phyloP scores from a whole-genome alignment of 2,797 vertebrate species.

The Tragelaphus eurycerus region DNA sequence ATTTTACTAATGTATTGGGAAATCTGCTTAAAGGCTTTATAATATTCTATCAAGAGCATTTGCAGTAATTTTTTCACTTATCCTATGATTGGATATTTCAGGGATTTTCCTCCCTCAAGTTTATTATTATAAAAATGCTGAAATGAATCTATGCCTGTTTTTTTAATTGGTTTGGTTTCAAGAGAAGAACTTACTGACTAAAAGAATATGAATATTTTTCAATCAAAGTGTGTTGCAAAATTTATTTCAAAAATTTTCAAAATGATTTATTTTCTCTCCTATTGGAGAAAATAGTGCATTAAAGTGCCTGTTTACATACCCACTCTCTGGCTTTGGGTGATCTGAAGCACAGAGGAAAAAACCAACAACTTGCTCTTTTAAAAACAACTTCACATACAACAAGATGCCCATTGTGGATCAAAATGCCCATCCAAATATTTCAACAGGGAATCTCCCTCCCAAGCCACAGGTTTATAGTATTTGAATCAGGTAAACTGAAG shows the following conservation, averaged over 20 bases:
- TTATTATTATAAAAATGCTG: not conserved
- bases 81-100: not conserved
- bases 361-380: not conserved
- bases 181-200: not conserved
- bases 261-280: not conserved
- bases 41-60: not conserved
- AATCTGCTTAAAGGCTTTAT: not conserved
- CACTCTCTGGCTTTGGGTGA: not conserved
- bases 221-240: not conserved
- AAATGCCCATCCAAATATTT: too few relatives aligned
- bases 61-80: not conserved
- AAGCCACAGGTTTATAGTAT: too few relatives aligned
- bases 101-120: not conserved
- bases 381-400: not conserved
- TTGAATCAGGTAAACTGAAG: not conserved
- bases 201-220: not conserved
- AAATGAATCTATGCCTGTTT: not conserved
- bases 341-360: not conserved
- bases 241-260: not conserved
- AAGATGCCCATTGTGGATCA: too few relatives aligned
- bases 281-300: not conserved
- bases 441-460: not conserved
- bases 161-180: not conserved
- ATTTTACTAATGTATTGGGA: not conserved
- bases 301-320: not conserved